Conservation (phyloP, 1,140 invertebrate genomes). For the Asbolus verrucosus region DNA sequence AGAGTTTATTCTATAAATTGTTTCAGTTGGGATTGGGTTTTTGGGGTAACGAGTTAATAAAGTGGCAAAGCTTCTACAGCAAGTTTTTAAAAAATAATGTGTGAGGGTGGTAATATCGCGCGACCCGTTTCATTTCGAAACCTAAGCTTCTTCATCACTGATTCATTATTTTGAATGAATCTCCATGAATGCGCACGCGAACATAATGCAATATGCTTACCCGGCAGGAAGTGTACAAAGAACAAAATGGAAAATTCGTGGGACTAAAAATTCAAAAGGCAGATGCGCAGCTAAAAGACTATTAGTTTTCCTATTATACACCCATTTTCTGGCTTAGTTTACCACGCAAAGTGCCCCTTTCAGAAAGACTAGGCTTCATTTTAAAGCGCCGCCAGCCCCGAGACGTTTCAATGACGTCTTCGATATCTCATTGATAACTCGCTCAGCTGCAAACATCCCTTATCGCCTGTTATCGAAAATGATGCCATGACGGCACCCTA, state of each 20-base stretch:
- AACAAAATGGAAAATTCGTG: constrained; percentile 15
- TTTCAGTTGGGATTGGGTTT: too few relatives aligned
- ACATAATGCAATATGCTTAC: constrained; percentile 26
- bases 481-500: constrained; percentile 22
- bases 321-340: constrained; percentile 17
- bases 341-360: constrained; percentile 28
- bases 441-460: constrained; percentile 19
- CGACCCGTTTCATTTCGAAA: neutral
- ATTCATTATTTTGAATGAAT: constrained; percentile 11
- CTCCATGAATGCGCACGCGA: constrained; percentile 14
- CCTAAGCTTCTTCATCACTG: constrained; percentile 8
- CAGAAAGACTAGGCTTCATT: constrained; percentile 15
- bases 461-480: constrained; percentile 33
- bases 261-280: constrained; percentile 27
- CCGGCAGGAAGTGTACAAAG: constrained; percentile 11
- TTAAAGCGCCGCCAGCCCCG: constrained; percentile 28
- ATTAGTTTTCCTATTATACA: constrained; percentile 28
- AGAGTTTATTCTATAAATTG: too few relatives aligned
- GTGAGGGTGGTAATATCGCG: too few relatives aligned
- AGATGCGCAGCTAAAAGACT: constrained; percentile 38
- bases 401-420: neutral
- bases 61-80: too few relatives aligned
- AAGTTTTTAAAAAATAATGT: too few relatives aligned
- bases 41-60: too few relatives aligned
- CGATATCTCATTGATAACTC: constrained; percentile 34